These are phyloP conservation scores for Microchirus variegatus DNA, from an alignment of 2,797 vertebrate genomes.

Conservation along the genomic window DNA sequence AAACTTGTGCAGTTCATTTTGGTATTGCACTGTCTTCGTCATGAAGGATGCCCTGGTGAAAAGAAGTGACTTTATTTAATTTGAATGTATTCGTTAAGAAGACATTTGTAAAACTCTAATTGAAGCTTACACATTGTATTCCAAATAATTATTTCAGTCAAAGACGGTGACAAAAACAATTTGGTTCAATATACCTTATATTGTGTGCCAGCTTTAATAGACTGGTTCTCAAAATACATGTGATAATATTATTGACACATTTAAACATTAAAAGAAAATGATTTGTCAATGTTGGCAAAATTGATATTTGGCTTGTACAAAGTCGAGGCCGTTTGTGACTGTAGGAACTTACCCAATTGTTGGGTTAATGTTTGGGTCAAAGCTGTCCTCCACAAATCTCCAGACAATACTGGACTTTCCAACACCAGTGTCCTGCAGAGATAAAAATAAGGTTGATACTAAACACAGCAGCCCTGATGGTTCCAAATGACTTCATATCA, in stretches of 20 bases:
- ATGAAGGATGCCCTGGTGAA: conserved; percentile 96
- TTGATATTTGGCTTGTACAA: no score
- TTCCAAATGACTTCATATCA: no score
- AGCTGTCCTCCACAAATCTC: conserved; percentile 98
- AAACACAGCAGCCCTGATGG: conserved; percentile 1
- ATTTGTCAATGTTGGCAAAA: no score
- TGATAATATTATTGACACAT: no score
- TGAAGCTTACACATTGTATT: background rate
- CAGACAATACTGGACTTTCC: conserved; percentile 91
- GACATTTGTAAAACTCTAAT: background rate
- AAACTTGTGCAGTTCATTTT: conserved; percentile 98
- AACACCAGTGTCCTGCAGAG: conserved; percentile 84
- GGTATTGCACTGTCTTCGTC: conserved; percentile 99
- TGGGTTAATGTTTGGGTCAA: conserved; percentile 98
- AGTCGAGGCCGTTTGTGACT: background rate
- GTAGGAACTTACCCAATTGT: conserved; percentile 92
- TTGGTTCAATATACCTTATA: background rate
- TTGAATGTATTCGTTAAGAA: background rate
- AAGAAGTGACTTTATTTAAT: conserved; percentile 11
- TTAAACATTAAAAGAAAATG: no score
- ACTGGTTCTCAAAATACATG: no score
- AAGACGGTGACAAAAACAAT: no score
- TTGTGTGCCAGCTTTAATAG: no score
- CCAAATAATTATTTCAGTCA: background rate
- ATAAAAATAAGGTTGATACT: conserved; percentile 35